phyloP scores from a whole-genome alignment of 2,888 invertebrate genomes.

The Mycalesis mineus region DNA sequence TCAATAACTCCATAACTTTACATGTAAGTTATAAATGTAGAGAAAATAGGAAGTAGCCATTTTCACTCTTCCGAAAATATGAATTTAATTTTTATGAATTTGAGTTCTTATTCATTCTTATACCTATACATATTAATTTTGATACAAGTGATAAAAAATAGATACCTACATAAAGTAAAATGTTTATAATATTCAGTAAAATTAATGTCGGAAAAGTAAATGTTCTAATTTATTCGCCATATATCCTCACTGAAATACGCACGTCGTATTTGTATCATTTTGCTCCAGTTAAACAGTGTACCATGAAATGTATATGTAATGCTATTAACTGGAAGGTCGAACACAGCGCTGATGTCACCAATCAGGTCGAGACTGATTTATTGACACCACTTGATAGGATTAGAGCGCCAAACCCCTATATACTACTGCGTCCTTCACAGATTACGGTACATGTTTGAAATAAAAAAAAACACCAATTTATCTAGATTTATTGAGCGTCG shows the following conservation, averaged over 20 bases:
- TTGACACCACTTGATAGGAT: constrained; percentile 58
- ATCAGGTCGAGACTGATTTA: constrained; percentile 62
- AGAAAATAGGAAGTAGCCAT: too few relatives aligned
- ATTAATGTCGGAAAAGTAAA: background rate
- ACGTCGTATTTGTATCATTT: constrained; percentile 47
- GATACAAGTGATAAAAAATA: background rate
- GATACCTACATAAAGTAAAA: background rate
- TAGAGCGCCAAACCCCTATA: constrained; percentile 39
- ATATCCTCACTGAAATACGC: constrained; percentile 43
- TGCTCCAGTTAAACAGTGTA: constrained; percentile 49
- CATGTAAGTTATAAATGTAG: too few relatives aligned
- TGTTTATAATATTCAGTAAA: background rate
- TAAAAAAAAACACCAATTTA: too few relatives aligned
- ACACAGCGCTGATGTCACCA: constrained; percentile 67
- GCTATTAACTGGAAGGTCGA: constrained; percentile 65
- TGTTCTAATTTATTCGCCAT: constrained; percentile 13
- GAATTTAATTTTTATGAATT: too few relatives aligned
- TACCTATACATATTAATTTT: too few relatives aligned
- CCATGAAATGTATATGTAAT: constrained; percentile 52
- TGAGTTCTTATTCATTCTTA: too few relatives aligned
- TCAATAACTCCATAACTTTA: too few relatives aligned
- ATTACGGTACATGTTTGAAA: background rate
- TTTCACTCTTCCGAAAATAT: too few relatives aligned
- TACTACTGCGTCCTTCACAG: background rate
- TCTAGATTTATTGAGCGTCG: too few relatives aligned